Conservation (phyloP, 2,113 vertebrate species). For the Platichthys stellatus region DNA sequence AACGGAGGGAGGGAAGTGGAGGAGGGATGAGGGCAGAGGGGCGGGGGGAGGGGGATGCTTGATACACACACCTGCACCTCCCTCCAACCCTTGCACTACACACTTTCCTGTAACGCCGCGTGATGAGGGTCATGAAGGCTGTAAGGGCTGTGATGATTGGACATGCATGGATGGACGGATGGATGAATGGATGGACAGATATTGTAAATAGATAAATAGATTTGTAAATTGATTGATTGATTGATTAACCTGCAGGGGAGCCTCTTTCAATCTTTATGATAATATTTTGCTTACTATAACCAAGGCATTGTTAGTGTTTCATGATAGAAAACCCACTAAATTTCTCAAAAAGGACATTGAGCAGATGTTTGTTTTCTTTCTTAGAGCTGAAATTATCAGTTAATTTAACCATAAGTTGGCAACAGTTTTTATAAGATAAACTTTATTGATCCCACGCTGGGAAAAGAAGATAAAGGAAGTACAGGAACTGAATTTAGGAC, state of each 20-base stretch:
- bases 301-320: no score
- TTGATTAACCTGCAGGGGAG: background rate
- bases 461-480: background rate
- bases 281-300: background rate
- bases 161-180: conserved; percentile 20
- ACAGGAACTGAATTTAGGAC: background rate
- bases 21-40: conserved; percentile 49
- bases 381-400: background rate
- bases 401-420: background rate
- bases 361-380: background rate
- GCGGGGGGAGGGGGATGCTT: conserved; percentile 31
- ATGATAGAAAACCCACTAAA: no score
- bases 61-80: conserved; percentile 72
- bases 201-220: conserved; percentile 14
- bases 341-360: background rate
- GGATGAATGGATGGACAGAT: background rate
- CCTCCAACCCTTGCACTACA: conserved; percentile 21
- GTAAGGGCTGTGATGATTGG: conserved; percentile 22
- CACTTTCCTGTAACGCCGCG: conserved; percentile 48
- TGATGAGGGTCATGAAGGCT: conserved; percentile 32
- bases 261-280: background rate
- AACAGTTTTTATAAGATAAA: background rate
- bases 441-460: background rate
- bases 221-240: conserved; percentile 25
- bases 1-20: conserved; percentile 58